Conservation (phyloP, 1,140 invertebrate species). For the Euura saliciscinereae region DNA sequence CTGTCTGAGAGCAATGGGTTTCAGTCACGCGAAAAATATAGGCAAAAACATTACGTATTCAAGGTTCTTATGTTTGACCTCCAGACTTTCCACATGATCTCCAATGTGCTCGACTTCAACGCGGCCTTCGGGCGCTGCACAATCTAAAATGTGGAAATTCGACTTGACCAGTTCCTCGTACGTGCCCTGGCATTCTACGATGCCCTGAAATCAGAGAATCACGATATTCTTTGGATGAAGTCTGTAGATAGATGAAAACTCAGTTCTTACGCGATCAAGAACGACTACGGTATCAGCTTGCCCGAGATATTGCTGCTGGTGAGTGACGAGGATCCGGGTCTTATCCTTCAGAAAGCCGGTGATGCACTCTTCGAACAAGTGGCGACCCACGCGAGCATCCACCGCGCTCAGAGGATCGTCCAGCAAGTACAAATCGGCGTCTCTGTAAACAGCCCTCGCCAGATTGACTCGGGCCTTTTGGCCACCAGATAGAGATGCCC, state of each 20-base stretch:
- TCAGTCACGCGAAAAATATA: too few relatives aligned
- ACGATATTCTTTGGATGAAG: slow-evolving; percentile 16
- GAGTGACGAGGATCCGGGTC: slow-evolving; percentile 80
- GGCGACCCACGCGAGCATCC: slow-evolving; percentile 70
- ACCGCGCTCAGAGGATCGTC: slow-evolving; percentile 84
- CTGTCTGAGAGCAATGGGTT: too few relatives aligned
- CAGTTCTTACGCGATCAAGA: slow-evolving; percentile 69
- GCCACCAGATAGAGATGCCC: slow-evolving; percentile 84
- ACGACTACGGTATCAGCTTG: slow-evolving; percentile 78
- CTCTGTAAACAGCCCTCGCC: slow-evolving; percentile 76
- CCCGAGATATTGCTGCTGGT: slow-evolving; percentile 83
- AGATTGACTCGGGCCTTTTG: slow-evolving; percentile 88
- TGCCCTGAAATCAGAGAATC: slow-evolving; percentile 55
- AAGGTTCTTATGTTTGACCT: too few relatives aligned
- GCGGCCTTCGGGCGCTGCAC: slow-evolving; percentile 14
- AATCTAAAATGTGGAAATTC: slow-evolving; percentile 61
- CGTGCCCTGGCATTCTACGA: slow-evolving; percentile 62
- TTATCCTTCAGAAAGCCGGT: slow-evolving; percentile 61
- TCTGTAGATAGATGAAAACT: slow-evolving; percentile 11
- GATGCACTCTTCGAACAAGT: slow-evolving; percentile 73
- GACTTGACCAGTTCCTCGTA: slow-evolving; percentile 61
- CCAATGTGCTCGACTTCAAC: too few relatives aligned
- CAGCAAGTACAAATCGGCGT: slow-evolving; percentile 76
- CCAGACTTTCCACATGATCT: too few relatives aligned
- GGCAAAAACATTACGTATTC: too few relatives aligned